These are phyloP conservation scores for Anastrepha ludens DNA, from an alignment of 1,140 invertebrate species.

Conservation along the genomic window DNA sequence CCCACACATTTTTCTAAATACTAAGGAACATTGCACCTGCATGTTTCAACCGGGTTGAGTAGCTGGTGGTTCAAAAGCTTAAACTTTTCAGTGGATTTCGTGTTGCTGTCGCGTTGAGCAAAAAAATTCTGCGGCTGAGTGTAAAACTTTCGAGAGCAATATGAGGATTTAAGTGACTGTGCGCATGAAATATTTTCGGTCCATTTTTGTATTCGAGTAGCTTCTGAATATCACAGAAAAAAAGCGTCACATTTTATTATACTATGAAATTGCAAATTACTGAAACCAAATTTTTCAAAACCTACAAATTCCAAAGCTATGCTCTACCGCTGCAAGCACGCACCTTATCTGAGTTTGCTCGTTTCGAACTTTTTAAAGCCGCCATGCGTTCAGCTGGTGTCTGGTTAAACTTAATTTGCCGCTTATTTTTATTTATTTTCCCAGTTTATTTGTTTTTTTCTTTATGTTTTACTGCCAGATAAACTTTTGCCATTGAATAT, in stretches of 20 bases:
- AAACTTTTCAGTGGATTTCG: conserved; percentile 30
- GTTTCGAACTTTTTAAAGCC: not conserved
- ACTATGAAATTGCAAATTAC: conserved; percentile 13
- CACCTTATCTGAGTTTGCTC: not conserved
- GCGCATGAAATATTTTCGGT: not conserved
- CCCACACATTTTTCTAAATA: not conserved
- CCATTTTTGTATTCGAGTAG: not conserved
- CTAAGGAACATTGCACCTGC: not conserved
- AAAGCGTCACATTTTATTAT: not conserved
- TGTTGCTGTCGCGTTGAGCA: not conserved
- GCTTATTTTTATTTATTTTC: not conserved
- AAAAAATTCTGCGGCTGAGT: conserved; percentile 3
- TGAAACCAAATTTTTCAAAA: not conserved
- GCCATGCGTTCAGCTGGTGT: not conserved
- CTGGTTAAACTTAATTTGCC: not conserved
- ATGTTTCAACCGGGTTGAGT: not conserved
- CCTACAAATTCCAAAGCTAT: not conserved
- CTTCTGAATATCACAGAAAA: not conserved
- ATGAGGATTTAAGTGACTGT: not conserved
- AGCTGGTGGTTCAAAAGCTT: not conserved
- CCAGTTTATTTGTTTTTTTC: not conserved
- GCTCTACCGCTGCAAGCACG: not conserved
- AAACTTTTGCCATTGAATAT: not conserved
- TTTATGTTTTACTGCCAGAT: not conserved
- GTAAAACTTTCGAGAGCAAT: not conserved